A percentile compares a stretch with the other conserved stretches of the same genome.
Conservation (phyloP, 2,888 invertebrate genomes). For the Eupithecia subfuscata region DNA sequence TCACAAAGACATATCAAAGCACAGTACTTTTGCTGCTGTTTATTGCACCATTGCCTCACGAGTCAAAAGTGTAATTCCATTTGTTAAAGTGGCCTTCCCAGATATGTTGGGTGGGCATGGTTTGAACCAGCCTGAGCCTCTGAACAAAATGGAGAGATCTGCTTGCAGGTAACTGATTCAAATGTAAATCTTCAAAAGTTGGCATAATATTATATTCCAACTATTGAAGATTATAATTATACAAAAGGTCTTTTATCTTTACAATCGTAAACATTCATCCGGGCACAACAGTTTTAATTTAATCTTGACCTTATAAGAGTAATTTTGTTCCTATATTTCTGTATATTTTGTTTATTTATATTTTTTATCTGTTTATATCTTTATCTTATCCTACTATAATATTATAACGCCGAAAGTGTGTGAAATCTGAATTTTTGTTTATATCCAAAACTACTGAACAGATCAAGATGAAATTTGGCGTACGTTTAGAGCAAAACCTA, state of each 20-base stretch:
- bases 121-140: constrained; percentile 83
- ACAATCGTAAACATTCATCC: background rate
- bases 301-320: no score
- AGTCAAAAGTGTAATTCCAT: constrained; percentile 86
- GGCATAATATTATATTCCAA: background rate
- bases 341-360: no score
- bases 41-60: constrained; percentile 84
- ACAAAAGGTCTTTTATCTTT: background rate
- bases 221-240: background rate
- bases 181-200: background rate
- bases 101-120: constrained; percentile 86
- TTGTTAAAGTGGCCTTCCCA: constrained; percentile 90
- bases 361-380: background rate
- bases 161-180: constrained; percentile 69
- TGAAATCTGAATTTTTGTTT: no score
- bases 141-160: constrained; percentile 81
- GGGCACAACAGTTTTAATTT: background rate
- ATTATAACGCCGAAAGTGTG: no score
- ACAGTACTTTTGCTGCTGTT: constrained; percentile 66
- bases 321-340: no score
- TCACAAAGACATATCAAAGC: constrained; percentile 75
- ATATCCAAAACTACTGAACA: no score
- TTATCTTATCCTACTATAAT: no score
- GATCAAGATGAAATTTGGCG: no score
- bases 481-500: no score